These are phyloP conservation scores for Anguilla marmorata DNA, from an alignment of 2,797 vertebrate species.

Conservation along the genomic window DNA sequence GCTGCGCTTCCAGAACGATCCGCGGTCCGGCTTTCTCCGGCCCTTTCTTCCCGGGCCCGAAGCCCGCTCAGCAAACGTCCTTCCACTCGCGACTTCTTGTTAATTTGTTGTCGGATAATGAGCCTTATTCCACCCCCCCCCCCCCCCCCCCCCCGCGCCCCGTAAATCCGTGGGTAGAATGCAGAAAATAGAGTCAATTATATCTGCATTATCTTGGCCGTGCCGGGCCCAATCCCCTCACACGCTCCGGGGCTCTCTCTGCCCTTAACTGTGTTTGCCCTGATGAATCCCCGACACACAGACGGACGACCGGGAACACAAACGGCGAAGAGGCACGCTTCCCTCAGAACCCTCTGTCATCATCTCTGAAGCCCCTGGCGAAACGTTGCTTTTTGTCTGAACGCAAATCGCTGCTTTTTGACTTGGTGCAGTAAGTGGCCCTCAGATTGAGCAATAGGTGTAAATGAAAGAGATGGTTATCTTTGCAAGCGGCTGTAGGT, in stretches of 20 bases:
- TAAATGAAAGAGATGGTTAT: not conserved
- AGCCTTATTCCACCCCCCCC: slow-evolving; percentile 54
- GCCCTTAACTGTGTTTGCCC: slow-evolving; percentile 63
- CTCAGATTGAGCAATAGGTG: not conserved
- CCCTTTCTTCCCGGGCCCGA: slow-evolving; percentile 64
- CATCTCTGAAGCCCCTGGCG: not conserved
- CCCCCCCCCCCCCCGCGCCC: slow-evolving; percentile 19
- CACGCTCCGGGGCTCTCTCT: slow-evolving; percentile 62
- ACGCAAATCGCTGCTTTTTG: not conserved
- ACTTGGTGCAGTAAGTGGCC: not conserved
- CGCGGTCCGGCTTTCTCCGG: slow-evolving; percentile 60
- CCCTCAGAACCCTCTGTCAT: not conserved
- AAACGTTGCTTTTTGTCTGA: not conserved
- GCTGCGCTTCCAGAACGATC: slow-evolving; percentile 68
- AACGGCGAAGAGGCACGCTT: not conserved
- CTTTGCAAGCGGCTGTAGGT: not conserved
- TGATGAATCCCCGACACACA: slow-evolving; percentile 50
- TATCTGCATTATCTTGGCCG: slow-evolving; percentile 78
- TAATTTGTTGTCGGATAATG: slow-evolving; percentile 76
- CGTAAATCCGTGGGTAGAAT: slow-evolving; percentile 75
- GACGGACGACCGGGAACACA: not conserved
- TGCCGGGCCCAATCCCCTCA: slow-evolving; percentile 71
- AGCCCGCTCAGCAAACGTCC: slow-evolving; percentile 67
- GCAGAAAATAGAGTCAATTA: slow-evolving; percentile 81
- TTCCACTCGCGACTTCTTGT: slow-evolving; percentile 68